Evolutionary conservation across 2,797 vertebrate species (phyloP).

Genomic region (Streptopelia turtur): DNA sequence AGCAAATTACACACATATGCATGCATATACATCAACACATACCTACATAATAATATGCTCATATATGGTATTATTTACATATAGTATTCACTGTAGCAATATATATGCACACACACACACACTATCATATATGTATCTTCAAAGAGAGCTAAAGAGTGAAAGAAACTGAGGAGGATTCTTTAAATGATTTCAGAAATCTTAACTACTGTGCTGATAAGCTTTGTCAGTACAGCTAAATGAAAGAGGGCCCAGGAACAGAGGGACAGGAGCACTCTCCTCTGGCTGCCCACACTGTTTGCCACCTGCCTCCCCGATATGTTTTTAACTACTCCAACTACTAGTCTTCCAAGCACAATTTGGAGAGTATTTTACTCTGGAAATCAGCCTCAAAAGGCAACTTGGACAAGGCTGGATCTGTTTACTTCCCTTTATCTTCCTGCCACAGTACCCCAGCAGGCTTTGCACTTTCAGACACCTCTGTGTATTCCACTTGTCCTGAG

Average conservation of each 20-base stretch:
- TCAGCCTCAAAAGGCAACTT: neutral
- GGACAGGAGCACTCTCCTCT: neutral
- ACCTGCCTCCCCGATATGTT: neutral
- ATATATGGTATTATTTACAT: neutral
- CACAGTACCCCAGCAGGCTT: neutral
- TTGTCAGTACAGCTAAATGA: neutral
- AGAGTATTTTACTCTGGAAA: neutral
- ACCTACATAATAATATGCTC: neutral
- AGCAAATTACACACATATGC: constrained; percentile 7
- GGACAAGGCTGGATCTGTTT: neutral
- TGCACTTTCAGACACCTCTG: neutral
- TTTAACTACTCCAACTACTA: neutral
- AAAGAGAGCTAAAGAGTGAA: neutral
- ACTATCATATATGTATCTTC: neutral
- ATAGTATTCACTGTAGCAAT: neutral
- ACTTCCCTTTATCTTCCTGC: neutral
- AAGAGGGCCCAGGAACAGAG: neutral
- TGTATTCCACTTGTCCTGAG: neutral
- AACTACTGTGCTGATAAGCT: neutral
- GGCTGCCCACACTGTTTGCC: neutral
- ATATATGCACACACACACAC: neutral
- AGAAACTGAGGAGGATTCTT: neutral
- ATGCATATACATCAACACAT: neutral
- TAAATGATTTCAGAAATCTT: neutral
- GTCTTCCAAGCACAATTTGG: neutral